Percentiles rank a stretch among this genome's conserved stretches.
Evolutionary conservation across 1,140 invertebrate genomes (phyloP).

Genomic region (Cotesia glomerata): DNA sequence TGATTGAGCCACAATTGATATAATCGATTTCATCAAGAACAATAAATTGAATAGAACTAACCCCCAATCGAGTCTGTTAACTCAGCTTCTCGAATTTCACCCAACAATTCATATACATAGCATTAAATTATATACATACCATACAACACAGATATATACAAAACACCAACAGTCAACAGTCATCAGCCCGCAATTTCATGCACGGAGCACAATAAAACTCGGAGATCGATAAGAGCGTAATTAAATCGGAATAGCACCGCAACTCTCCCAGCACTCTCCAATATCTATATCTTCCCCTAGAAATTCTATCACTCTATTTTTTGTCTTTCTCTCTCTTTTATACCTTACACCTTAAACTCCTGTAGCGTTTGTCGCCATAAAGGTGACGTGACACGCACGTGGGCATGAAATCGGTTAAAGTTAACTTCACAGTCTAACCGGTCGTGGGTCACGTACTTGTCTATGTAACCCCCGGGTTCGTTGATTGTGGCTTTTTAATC

Average conservation of each 20-base stretch:
- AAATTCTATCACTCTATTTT: no score
- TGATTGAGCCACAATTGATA: no score
- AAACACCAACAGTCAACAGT: background rate
- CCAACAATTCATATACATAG: background rate
- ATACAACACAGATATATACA: background rate
- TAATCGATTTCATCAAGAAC: background rate
- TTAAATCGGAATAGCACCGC: constrained; percentile 9
- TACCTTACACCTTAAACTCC: constrained; percentile 1
- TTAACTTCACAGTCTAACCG: constrained; percentile 15
- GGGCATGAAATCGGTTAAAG: constrained; percentile 27
- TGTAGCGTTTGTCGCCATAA: constrained; percentile 13
- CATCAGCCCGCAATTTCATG: background rate
- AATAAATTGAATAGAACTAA: background rate
- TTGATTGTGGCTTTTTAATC: constrained; percentile 9
- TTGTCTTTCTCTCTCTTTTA: background rate
- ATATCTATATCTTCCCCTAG: constrained; percentile 1
- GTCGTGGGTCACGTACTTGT: constrained; percentile 15
- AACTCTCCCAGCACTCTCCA: background rate
- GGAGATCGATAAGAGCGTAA: constrained; percentile 18
- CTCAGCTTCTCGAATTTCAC: constrained; percentile 2
- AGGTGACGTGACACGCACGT: constrained; percentile 20
- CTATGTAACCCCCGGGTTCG: background rate
- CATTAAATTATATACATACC: background rate
- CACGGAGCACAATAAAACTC: constrained; percentile 11
- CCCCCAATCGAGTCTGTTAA: background rate